Evolutionary conservation across 2,797 vertebrate genomes (phyloP), one percentile per base, ranked within the genome.

Genomic region (Zenarchopterus dispar): DNA sequence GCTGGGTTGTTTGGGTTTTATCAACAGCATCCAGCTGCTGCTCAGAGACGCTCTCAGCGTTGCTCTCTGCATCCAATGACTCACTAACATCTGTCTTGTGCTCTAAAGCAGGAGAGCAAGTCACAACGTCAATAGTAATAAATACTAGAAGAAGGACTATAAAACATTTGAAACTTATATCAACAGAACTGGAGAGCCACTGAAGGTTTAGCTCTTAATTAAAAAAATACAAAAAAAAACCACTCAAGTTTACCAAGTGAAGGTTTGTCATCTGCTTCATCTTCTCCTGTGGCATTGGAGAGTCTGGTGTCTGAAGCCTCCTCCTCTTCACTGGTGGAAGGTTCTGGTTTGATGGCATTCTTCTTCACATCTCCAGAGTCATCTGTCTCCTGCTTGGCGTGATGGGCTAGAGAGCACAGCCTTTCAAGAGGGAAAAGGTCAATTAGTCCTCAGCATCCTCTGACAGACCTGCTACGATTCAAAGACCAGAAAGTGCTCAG

Each of bases 331-430:
- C 17, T 78, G 73, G 62, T 60, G n/a, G 28, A 67, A 4, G 77
- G 71, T 69, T 88, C 90, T 1, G 62, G 44, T 64, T 81, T 80
- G 65, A 80, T 58, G 33, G 26, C 50, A 2, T 51, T 70, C 49
- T 70, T 81, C 76, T 84, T 87, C 51, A 77, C 6, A 11, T 62
- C 2, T 2, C 18, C 24, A 8, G 53, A 41, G 22, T 84, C 84
- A 0, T 77, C 77, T 0, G 62, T 11, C 55, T 88, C 78, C 76
- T 80, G 73, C 48, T 86, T 85, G 52, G 75, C 60, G 11, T 74
- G 16, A 1, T 87, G 73, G 36, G 82, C 77, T 0, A 81, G 41
- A 47, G 84, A 86, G 59, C 77, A 36, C 33, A 36, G 33, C 33
- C 33, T 36, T 36, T 1, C 9, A 36, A 36, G 33, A 13, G 33